Base-by-base conservation (phyloP, 2,888 invertebrate genomes). In the Drosophila barbarae region DNA sequence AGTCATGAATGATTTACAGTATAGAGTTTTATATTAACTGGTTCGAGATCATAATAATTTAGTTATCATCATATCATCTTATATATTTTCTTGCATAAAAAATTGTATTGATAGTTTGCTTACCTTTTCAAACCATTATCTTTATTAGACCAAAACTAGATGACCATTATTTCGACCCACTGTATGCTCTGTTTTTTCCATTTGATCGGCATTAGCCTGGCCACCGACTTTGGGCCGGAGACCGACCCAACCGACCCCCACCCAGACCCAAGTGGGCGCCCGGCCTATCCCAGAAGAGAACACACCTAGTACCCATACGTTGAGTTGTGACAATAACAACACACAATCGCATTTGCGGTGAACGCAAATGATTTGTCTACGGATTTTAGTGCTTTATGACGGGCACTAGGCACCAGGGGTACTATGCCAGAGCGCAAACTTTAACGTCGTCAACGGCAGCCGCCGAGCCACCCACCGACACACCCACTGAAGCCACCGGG, bases 311-410 rank as follows among this genome's bases (percentile, higher is more conserved):
- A 56, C 61, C 52, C 36, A 51, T 44, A 56, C 38, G 49, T 59
- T 42, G 26, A 34, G 49, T 59, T 42, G 26, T 30, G 46, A 72
- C 71, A 59, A 54, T 30, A 59, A 41, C 12, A 51, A 61, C 49
- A 47, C 54, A 55, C 46, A 65, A 54, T 52, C 52, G 36, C 18
- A 18, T 18, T 18, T 18, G 18, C 47, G 50, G 49, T 56, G 52
- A 70, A 34, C 68, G 69, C 57, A 77, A 72, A 71, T 72, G 63
- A 68, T 79, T 75, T 83, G 83, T 82, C 77, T 71, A 63, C 58
- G 77, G 77, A 77, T 72, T 80, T 63, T 77, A 80, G 74, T 77
- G 77, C 80, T 80, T 80, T 80, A 80, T 71, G 75, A 74, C 51
- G 61, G 72, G 77, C 57, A 54, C 71, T 70, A 26, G 42, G 42